phyloP scores from a whole-genome alignment of 2,797 vertebrate species.

The Microcaecilia unicolor region DNA sequence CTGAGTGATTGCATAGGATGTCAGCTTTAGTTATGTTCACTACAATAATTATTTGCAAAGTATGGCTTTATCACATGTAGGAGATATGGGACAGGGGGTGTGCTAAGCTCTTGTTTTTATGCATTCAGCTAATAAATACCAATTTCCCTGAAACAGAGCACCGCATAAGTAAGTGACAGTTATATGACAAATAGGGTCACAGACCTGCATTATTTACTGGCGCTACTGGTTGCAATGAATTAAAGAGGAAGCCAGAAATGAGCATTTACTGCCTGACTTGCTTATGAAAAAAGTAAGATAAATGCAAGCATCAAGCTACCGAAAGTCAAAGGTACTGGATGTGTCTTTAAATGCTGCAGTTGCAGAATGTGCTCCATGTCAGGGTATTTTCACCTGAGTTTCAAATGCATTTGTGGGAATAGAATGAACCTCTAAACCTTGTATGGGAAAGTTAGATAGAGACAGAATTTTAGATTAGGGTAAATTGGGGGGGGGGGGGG shows the following conservation, averaged over 20 bases:
- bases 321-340: too few species aligned
- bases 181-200: conserved; percentile 6
- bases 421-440: too few species aligned
- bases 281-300: conserved; percentile 10
- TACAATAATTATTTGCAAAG: conserved; percentile 4
- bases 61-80: neutral
- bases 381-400: too few species aligned
- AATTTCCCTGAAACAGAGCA: conserved; percentile 2
- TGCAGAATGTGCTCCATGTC: too few species aligned
- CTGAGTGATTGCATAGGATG: conserved; percentile 7
- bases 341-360: too few species aligned
- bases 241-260: conserved; percentile 14
- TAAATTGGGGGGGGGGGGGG: too few species aligned
- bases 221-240: conserved; percentile 2
- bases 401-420: too few species aligned
- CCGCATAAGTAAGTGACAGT: neutral
- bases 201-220: conserved; percentile 8
- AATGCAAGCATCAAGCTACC: conserved; percentile 15
- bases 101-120: too few species aligned
- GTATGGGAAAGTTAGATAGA: too few species aligned
- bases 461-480: too few species aligned
- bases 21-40: conserved; percentile 1
- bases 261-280: conserved; percentile 3
- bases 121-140: conserved; percentile 10
- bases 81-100: neutral